Conservation (phyloP, 2,888 invertebrate species). For the Drosophila prostipennis region DNA sequence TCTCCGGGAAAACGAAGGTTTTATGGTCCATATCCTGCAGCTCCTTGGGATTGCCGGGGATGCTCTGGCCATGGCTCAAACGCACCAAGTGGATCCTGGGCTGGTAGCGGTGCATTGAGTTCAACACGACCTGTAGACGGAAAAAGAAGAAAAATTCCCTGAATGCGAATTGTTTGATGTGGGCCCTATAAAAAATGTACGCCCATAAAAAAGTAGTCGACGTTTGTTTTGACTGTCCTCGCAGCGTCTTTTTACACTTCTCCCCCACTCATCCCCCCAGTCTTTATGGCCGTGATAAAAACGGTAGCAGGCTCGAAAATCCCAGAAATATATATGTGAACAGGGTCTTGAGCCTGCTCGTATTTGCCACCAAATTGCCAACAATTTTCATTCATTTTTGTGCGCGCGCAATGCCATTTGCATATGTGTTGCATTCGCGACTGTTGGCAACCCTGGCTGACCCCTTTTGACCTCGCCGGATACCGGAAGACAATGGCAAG, state of each 20-base stretch:
- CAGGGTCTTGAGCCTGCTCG: conserved; percentile 19
- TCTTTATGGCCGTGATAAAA: conserved; percentile 75
- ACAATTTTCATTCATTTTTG: conserved; percentile 79
- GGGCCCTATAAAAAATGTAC: conserved; percentile 65
- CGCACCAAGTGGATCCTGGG: conserved; percentile 98
- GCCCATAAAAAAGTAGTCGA: conserved; percentile 71
- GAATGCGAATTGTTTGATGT: conserved; percentile 30
- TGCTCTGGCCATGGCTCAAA: conserved; percentile 91
- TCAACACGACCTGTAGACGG: conserved; percentile 97
- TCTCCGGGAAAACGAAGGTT: conserved; percentile 98
- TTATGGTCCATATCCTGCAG: conserved; percentile 97
- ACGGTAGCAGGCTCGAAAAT: conserved; percentile 60
- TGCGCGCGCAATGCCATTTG: conserved; percentile 58
- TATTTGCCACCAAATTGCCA: conserved; percentile 79
- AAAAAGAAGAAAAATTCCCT: conserved; percentile 6
- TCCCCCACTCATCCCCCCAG: conserved; percentile 18
- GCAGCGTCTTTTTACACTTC: conserved; percentile 1
- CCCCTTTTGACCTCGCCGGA: conserved; percentile 23
- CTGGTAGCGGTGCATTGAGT: conserved; percentile 99
- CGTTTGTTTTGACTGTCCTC: conserved; percentile 71
- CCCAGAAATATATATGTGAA: conserved; percentile 8
- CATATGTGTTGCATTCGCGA: conserved; percentile 56
- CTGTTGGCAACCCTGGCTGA: conserved; percentile 39
- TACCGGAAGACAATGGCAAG: conserved; percentile 52
- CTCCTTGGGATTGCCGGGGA: conserved; percentile 90